Percentiles rank a stretch among this genome's conserved stretches.
phyloP scores from a whole-genome alignment of 2,113 vertebrate genomes.

The Chloropsis hardwickii region DNA sequence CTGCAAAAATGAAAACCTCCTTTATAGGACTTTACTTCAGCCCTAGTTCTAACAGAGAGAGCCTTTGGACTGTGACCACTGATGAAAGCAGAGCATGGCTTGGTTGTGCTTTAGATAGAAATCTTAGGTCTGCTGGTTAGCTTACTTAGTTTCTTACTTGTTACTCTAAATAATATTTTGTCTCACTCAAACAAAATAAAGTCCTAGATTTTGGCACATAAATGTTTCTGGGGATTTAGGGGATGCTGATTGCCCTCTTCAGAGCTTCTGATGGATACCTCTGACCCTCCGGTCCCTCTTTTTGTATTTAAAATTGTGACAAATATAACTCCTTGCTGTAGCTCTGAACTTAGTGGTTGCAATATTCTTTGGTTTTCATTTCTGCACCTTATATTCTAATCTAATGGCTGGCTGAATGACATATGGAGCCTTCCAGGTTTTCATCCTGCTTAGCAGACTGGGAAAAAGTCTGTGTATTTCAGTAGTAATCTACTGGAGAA shows the following conservation, averaged over 20 bases:
- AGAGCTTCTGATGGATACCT: background rate
- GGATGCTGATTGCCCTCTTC: background rate
- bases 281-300: background rate
- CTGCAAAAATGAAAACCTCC: background rate
- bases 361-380: constrained; percentile 15
- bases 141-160: background rate
- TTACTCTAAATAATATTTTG: background rate
- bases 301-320: background rate
- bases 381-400: constrained; percentile 13
- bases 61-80: background rate
- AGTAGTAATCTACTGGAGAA: constrained; percentile 43
- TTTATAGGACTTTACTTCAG: background rate
- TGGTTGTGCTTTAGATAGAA: background rate
- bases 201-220: background rate
- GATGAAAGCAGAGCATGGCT: background rate
- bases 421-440: constrained; percentile 32
- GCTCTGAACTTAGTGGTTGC: background rate
- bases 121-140: background rate
- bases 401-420: constrained; percentile 17
- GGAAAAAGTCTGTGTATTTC: constrained; percentile 12
- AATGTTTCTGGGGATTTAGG: background rate
- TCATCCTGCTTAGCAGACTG: background rate
- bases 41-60: background rate
- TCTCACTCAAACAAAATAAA: background rate
- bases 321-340: background rate